Evolutionary conservation across 2,113 vertebrate species (phyloP), one percentile per base, ranked within the genome.

Genomic region (Platysteira castanea): DNA sequence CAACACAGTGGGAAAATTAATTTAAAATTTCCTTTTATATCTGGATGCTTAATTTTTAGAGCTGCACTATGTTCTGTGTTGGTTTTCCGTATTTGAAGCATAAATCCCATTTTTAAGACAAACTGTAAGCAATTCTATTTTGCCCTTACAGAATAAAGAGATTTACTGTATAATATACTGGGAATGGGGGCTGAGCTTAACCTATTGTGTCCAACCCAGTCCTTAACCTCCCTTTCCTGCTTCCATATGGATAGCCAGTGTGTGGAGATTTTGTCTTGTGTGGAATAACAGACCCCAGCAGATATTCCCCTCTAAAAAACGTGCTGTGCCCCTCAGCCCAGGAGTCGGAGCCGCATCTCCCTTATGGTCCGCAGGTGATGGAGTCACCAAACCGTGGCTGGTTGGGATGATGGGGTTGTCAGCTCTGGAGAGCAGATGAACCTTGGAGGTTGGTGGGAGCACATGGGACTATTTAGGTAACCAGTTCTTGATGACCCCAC

Each of bases 1-100:
- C 87, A 91, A 11, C 76, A 41, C 56, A 86, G 88, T 52, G 60
- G 89, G 93, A 92, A 84, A 91, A 96, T 70, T 37, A 76, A 96
- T 90, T 90, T 89, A 8, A 59, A 73, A 91, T 61, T 69, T 92
- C 50, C 30, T 60, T 49, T 37, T 91, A 14, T 80, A 70, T 59
- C 47, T 60, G 37, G 82, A 33, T 86, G 79, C 63, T 74, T 93
- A 63, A 92, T 80, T 94, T 94, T 86, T 67, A 91, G 64, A 80
- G 37, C 67, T 64, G 42, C 0, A 4, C 68, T 77, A 11, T 28
- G 13, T 74, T 90, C 87, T 77, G 50, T 4, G 67, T 87, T 77
- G 54, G 5, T 76, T 54, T 85, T 26, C 57, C 77, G 64, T 70
- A 57, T 93, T 90, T 88, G 65, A 83, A 74, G 76, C 24, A 35